These are phyloP conservation scores for Lamprotornis superbus DNA, from an alignment of 2,113 vertebrate genomes.

Conservation along the genomic window DNA sequence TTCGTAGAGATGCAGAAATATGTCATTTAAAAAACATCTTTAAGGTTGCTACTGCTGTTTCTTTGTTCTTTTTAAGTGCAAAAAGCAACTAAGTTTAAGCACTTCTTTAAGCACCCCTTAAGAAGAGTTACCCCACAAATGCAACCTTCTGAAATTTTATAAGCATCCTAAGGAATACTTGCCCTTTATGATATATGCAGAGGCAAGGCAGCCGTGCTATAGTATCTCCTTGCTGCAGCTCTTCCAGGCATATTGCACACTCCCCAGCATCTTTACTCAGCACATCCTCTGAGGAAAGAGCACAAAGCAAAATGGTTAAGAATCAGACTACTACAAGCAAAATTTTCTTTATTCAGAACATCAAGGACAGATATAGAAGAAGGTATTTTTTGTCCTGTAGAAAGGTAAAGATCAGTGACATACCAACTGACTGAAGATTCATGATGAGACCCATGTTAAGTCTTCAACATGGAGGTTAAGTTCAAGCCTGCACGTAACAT, in stretches of 20 bases:
- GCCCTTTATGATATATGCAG: conserved; percentile 98
- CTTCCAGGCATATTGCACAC: conserved; percentile 97
- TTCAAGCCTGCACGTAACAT: background rate
- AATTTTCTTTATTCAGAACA: background rate
- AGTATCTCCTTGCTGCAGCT: conserved; percentile 92
- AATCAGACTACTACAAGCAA: background rate
- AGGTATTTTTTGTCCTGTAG: background rate
- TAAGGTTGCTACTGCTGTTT: background rate
- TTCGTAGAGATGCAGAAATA: background rate
- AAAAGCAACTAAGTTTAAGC: background rate
- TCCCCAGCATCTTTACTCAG: conserved; percentile 92
- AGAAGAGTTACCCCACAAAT: background rate
- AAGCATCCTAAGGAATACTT: conserved; percentile 14
- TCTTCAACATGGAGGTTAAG: background rate
- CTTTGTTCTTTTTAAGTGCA: background rate
- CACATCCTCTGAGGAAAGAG: conserved; percentile 86
- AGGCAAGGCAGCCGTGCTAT: conserved; percentile 96
- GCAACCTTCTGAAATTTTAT: background rate
- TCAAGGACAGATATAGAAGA: background rate
- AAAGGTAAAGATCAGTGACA: background rate
- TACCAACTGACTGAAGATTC: background rate
- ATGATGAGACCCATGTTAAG: background rate
- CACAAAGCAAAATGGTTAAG: conserved; percentile 17
- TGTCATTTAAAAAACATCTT: background rate
- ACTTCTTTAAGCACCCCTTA: background rate